Evolutionary conservation across 2,113 vertebrate genomes (phyloP).

Genomic region (Harpagus bidentatus): DNA sequence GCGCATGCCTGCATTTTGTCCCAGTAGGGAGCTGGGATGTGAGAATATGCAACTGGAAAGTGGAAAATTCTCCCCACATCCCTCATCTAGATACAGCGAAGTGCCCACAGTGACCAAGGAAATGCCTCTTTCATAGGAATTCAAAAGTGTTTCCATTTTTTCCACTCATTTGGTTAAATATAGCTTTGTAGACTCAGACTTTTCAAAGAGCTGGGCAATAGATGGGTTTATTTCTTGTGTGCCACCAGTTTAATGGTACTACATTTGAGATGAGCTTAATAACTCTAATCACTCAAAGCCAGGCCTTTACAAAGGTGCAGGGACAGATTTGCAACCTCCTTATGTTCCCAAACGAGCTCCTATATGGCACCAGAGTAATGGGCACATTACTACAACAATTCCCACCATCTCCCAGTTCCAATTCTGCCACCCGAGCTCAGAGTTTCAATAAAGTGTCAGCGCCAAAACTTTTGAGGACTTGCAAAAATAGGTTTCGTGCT

Average conservation of each 20-base stretch:
- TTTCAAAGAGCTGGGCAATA: background rate
- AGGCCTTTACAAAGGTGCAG: background rate
- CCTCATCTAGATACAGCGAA: background rate
- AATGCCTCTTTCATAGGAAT: background rate
- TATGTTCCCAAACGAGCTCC: background rate
- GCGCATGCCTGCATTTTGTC: slow-evolving; percentile 1
- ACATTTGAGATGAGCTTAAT: background rate
- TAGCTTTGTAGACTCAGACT: background rate
- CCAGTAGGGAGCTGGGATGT: background rate
- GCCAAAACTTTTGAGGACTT: background rate
- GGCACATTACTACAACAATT: background rate
- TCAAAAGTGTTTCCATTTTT: background rate
- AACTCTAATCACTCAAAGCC: background rate
- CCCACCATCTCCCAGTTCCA: background rate
- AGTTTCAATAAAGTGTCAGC: background rate
- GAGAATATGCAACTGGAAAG: slow-evolving; percentile 36
- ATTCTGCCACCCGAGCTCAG: background rate
- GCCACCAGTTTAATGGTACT: background rate
- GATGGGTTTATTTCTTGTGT: background rate
- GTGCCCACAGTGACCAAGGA: background rate
- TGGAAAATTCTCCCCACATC: background rate
- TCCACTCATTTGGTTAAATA: background rate
- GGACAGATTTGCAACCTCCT: background rate
- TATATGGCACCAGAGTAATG: background rate
- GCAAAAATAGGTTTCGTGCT: background rate